phyloP scores from a whole-genome alignment of 2,113 vertebrate species.

The Actenoides lindsayi region DNA sequence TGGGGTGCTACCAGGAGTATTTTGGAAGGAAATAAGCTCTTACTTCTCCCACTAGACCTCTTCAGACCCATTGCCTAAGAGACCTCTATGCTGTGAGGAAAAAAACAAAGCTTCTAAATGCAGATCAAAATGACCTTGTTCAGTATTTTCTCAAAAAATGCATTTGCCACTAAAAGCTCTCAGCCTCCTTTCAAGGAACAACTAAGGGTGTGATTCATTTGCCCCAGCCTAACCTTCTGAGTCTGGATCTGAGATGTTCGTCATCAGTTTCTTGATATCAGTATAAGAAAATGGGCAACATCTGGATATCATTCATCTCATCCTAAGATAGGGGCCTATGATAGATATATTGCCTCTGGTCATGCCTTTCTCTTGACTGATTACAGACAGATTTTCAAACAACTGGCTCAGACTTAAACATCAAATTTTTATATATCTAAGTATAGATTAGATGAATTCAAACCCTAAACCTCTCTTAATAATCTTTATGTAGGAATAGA shows the following conservation, averaged over 20 bases:
- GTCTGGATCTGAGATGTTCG: not conserved
- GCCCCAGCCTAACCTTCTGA: not conserved
- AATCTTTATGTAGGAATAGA: not conserved
- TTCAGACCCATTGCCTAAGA: not conserved
- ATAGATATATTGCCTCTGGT: not conserved
- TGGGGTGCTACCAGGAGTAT: not conserved
- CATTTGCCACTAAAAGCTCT: not conserved
- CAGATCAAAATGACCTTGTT: not conserved
- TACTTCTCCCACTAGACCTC: not conserved
- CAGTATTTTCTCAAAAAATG: not conserved
- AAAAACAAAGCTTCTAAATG: not conserved
- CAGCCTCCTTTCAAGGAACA: not conserved
- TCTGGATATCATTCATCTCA: not conserved
- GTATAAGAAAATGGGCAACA: not conserved
- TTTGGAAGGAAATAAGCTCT: not conserved
- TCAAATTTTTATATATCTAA: not conserved
- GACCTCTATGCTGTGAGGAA: rapidly evolving
- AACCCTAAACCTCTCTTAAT: rapidly evolving
- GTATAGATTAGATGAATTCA: not conserved
- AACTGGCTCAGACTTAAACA: not conserved
- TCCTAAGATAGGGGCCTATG: not conserved
- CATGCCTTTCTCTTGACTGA: not conserved
- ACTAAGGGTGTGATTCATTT: not conserved
- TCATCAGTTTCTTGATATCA: not conserved
- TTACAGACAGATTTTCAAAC: not conserved